A percentile compares a stretch with the other conserved stretches of the same genome.
These are phyloP conservation scores for Caenorhabditis imperialis DNA, from an alignment of 2,888 invertebrate species.

Conservation along the genomic window DNA sequence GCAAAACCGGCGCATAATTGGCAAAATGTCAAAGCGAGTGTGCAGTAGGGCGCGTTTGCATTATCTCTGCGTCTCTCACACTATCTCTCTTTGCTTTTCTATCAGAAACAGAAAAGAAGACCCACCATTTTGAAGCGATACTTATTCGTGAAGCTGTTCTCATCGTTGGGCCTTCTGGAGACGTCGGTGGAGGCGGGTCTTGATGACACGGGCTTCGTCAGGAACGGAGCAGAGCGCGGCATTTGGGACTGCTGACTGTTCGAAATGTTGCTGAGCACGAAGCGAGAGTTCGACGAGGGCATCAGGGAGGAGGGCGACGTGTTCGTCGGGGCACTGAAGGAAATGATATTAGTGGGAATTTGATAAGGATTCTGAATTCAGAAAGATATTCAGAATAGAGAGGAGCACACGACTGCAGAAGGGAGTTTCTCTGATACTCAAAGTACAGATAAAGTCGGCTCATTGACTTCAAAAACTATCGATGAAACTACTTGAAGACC, in stretches of 20 bases:
- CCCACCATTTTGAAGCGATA: constrained; percentile 31
- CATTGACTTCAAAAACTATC: too few relatives aligned
- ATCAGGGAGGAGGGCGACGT: constrained; percentile 33
- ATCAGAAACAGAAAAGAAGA: too few relatives aligned
- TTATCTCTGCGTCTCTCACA: background rate
- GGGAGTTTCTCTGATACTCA: too few relatives aligned
- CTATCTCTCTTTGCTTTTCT: background rate
- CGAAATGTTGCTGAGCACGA: constrained; percentile 41
- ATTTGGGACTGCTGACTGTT: constrained; percentile 21
- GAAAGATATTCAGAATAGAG: too few relatives aligned
- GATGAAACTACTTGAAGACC: too few relatives aligned
- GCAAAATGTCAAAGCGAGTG: too few relatives aligned
- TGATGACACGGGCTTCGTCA: constrained; percentile 15
- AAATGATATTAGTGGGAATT: too few relatives aligned
- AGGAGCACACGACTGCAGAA: too few relatives aligned
- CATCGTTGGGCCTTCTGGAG: constrained; percentile 17
- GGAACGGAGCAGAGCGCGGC: constrained; percentile 44
- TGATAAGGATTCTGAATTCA: too few relatives aligned
- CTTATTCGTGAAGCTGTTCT: constrained; percentile 14
- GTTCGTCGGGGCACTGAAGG: constrained; percentile 13
- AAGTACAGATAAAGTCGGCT: too few relatives aligned
- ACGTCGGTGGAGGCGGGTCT: constrained; percentile 2
- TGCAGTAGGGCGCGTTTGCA: background rate
- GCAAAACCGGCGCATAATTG: too few relatives aligned
- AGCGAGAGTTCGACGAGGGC: constrained; percentile 28